These are phyloP conservation scores for Urocynchramus pylzowi DNA, from an alignment of 2,113 vertebrate species.

Conservation along the genomic window DNA sequence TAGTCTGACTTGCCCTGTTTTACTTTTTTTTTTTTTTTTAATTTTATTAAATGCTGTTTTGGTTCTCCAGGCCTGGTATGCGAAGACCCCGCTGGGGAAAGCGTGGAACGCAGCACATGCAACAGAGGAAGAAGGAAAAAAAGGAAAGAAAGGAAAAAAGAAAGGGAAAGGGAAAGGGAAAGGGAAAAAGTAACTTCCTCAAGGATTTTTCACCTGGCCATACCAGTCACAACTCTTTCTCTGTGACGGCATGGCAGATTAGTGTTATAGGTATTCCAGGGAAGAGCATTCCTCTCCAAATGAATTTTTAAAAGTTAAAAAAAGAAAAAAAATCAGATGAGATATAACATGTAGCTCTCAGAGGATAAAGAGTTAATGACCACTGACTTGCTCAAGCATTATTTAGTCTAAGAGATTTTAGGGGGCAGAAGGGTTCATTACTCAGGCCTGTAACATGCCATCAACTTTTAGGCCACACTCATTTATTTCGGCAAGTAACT, in stretches of 20 bases:
- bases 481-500: constrained; percentile 56
- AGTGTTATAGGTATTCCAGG: not conserved
- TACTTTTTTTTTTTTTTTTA: not conserved
- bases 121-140: not conserved
- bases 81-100: constrained; percentile 77
- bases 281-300: not conserved
- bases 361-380: constrained; percentile 31
- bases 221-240: not conserved
- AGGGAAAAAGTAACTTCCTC: constrained; percentile 5
- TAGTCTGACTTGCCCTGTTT: not conserved
- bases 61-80: constrained; percentile 78
- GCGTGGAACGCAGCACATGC: constrained; percentile 43
- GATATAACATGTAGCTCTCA: not conserved
- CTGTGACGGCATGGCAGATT: not conserved
- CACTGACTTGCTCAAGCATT: constrained; percentile 7
- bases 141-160: not conserved
- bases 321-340: not conserved
- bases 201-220: not conserved
- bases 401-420: constrained; percentile 28
- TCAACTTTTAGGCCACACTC: constrained; percentile 38
- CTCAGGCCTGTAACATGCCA: constrained; percentile 23
- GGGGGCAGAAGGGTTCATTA: constrained; percentile 40
- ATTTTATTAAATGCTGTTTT: not conserved
- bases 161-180: constrained; percentile 13
- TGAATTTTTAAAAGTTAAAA: not conserved